These are phyloP conservation scores for Globia sparganii DNA, from an alignment of 2,888 invertebrate species.

Conservation along the genomic window DNA sequence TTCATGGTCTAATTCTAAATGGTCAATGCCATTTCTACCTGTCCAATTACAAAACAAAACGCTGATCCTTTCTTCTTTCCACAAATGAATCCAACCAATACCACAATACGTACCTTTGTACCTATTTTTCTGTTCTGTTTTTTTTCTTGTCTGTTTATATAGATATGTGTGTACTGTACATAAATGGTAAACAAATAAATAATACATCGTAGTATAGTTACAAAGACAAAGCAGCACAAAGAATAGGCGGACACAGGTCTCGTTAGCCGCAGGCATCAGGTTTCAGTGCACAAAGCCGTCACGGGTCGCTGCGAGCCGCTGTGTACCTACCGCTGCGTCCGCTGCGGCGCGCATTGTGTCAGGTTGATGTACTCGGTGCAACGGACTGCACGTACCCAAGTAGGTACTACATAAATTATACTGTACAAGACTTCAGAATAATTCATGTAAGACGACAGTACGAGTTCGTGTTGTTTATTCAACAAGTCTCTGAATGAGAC, in stretches of 20 bases:
- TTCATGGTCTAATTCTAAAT: too few relatives aligned
- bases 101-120: too few relatives aligned
- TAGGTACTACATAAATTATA: conserved; percentile 11
- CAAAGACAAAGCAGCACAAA: conserved; percentile 17
- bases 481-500: conserved; percentile 24
- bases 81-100: neutral
- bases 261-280: conserved; percentile 32
- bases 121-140: too few relatives aligned
- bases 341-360: conserved; percentile 22
- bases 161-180: too few relatives aligned
- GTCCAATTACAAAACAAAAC: neutral
- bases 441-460: conserved; percentile 31
- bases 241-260: neutral
- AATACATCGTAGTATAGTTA: neutral
- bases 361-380: conserved; percentile 51
- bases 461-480: conserved; percentile 33
- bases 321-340: neutral
- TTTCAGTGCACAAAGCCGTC: conserved; percentile 52
- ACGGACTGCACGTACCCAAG: conserved; percentile 13
- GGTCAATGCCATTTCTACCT: neutral
- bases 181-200: too few relatives aligned
- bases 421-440: conserved; percentile 33
- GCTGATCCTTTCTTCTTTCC: neutral
- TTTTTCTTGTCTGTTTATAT: too few relatives aligned
- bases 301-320: conserved; percentile 33